These are phyloP conservation scores for Sus cebifrons DNA, from an alignment of 2,797 vertebrate species.

Conservation along the genomic window DNA sequence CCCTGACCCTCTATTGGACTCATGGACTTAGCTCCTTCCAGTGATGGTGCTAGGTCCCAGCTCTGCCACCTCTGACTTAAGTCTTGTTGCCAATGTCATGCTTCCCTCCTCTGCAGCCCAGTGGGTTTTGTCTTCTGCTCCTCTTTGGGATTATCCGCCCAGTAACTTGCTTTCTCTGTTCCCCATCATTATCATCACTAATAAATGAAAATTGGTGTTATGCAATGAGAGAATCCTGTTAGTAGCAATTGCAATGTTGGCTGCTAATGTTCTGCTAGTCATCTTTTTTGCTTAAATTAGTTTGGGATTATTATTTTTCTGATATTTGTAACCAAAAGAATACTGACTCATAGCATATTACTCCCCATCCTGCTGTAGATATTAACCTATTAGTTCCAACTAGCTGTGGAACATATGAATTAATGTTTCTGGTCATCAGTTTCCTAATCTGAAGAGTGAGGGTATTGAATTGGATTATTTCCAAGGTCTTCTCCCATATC, in stretches of 20 bases:
- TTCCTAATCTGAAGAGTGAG: background rate
- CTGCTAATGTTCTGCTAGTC: background rate
- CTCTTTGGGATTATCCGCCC: background rate
- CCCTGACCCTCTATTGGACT: background rate
- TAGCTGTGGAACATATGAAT: background rate
- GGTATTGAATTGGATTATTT: background rate
- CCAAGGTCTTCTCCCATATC: background rate
- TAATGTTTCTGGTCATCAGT: background rate
- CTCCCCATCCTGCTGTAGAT: background rate
- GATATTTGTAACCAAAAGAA: background rate
- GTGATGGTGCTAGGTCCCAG: background rate
- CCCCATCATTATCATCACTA: background rate
- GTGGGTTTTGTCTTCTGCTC: background rate
- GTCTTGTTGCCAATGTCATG: background rate
- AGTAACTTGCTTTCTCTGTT: background rate
- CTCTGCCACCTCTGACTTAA: background rate
- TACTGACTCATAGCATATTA: background rate
- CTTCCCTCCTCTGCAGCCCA: background rate
- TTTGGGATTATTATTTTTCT: background rate
- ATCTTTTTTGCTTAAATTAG: background rate
- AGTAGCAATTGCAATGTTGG: background rate
- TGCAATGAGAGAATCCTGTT: background rate
- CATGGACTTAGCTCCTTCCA: background rate
- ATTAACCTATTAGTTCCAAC: background rate
- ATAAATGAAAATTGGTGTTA: background rate